Evolutionary conservation across 2,888 invertebrate species (phyloP), one percentile per base, ranked within the genome.

Genomic region (Pachydiplax longipennis): DNA sequence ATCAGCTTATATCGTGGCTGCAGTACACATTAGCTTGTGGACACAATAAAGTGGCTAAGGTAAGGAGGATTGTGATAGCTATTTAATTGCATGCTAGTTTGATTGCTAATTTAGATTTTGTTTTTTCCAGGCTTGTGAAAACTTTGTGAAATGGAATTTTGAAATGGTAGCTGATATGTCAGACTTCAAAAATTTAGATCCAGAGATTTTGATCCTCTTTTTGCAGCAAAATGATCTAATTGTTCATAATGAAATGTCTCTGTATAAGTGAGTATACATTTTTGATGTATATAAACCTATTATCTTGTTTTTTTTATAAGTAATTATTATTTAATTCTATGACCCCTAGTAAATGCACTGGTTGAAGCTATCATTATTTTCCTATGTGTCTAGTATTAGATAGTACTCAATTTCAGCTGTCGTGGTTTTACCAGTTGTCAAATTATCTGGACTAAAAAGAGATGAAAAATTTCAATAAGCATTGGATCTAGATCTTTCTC

Each of bases 101-200:
- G n/a, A 81, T 80, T 37, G 3, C 53, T n/a, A 31, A 58, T 58
- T 44, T 15, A 4, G 4, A 40, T 35, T 44, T 80, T 44, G 12
- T 80, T 58, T 37, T 25, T 92, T 92, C 8, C 94, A 97, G 94
- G 96, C 96, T 18, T 97, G 98, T 92, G 96, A 97, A 93, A 97
- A 97, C 93, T 98, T 97, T 93, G 96, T 99, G 81, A 98, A 97
- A 93, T 98, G 98, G 97, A 99, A 99, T 94, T 95, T 99, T 92
- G 97, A 98, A 94, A 95, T 96, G 93, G 97, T 98, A 37, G 96
- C 97, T 90, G 95, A 96, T 90, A 97, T 97, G 0, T 95, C 95
- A 81, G 98, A 98, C 93, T 98, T 98, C 93, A 96, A 96, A 0
- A 97, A 97, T 93, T 96, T 99, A 93, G 98, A 98, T 93, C 95